These are phyloP conservation scores for Semicossyphus pulcher DNA, from an alignment of 2,113 vertebrate species.

Conservation along the genomic window DNA sequence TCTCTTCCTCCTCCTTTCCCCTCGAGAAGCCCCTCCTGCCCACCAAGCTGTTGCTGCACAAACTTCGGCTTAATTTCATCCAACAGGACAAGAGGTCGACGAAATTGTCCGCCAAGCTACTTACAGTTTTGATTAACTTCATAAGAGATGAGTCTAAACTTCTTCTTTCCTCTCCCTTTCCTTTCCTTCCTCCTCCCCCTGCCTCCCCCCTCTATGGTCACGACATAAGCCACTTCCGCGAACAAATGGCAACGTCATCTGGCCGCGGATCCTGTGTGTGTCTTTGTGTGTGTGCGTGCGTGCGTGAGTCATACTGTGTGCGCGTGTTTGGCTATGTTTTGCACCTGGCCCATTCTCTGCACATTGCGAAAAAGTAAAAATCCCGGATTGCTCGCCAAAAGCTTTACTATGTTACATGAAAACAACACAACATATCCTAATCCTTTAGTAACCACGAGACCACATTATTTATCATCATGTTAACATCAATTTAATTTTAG, in stretches of 20 bases:
- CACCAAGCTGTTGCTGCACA: constrained; percentile 26
- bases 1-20: constrained; percentile 64
- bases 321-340: constrained; percentile 16
- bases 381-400: not conserved
- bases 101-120: not conserved
- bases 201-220: constrained; percentile 48
- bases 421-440: constrained; percentile 3
- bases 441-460: not conserved
- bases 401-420: not conserved
- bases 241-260: constrained; percentile 80
- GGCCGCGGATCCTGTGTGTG: constrained; percentile 16
- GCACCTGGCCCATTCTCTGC: constrained; percentile 68
- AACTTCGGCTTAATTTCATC: constrained; percentile 44
- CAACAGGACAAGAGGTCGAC: constrained; percentile 7
- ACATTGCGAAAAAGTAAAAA: constrained; percentile 56
- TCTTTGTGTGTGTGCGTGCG: not conserved
- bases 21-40: constrained; percentile 57
- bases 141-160: constrained; percentile 58
- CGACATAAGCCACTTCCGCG: constrained; percentile 82
- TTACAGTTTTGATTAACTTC: constrained; percentile 43
- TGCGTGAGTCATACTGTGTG: not conserved
- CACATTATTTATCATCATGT: too few species aligned
- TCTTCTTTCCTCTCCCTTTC: constrained; percentile 67
- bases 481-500: too few species aligned
- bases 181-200: constrained; percentile 60